These are phyloP conservation scores for Poecilia wingei DNA, from an alignment of 2,797 vertebrate species.

Conservation along the genomic window DNA sequence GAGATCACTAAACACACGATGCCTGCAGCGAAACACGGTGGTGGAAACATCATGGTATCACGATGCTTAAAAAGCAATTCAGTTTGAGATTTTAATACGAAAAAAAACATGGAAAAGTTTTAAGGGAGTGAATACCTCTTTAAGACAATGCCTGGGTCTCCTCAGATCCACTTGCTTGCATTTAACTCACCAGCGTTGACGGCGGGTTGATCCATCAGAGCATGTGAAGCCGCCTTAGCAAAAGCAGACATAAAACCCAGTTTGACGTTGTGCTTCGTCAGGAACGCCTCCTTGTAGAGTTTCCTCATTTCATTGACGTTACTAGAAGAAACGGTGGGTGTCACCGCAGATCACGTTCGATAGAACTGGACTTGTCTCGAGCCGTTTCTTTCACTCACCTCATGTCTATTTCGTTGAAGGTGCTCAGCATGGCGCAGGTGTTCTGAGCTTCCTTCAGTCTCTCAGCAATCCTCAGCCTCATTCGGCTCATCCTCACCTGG, in stretches of 20 bases:
- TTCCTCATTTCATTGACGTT: constrained; percentile 91
- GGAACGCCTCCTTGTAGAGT: constrained; percentile 83
- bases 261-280: constrained; percentile 90
- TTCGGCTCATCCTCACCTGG: constrained; percentile 96
- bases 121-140: not conserved
- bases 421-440: constrained; percentile 96
- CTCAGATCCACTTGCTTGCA: not conserved
- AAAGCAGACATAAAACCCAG: constrained; percentile 97
- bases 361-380: not conserved
- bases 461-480: constrained; percentile 93
- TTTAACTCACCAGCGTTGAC: constrained; percentile 89
- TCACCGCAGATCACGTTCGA: constrained; percentile 62
- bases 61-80: not conserved
- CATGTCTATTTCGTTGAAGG: constrained; percentile 97
- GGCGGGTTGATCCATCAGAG: constrained; percentile 90
- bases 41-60: not conserved
- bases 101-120: not conserved
- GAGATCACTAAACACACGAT: not conserved
- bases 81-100: not conserved
- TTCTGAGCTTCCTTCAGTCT: constrained; percentile 94
- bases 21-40: not conserved
- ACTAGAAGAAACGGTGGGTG: constrained; percentile 65
- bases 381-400: constrained; percentile 76
- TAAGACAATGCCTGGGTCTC: not conserved
- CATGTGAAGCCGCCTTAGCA: constrained; percentile 91